Base-by-base conservation (phyloP, 2,888 invertebrate species). In the Athalia cordata region DNA sequence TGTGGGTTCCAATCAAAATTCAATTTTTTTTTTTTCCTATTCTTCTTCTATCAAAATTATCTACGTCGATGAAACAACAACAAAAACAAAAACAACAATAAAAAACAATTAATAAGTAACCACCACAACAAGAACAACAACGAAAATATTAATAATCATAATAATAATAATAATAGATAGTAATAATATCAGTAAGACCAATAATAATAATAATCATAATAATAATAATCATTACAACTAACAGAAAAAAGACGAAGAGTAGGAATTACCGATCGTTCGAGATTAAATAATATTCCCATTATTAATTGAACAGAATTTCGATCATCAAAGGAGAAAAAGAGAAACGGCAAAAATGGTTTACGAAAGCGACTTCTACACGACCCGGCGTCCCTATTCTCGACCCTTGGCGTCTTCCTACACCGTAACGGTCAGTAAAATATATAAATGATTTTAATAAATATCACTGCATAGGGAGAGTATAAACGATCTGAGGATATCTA, bases 361-460 rank as follows among this genome's bases (percentile, higher is more conserved):
- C 95, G 96, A 96, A 93, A 95, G 95, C 93, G 96, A 96, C 92
- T 97, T 96, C 92, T 96, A 96, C 92, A 96, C 96, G 89, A 95
- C 95, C 91, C 95, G 96, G 92, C 94, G 96, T 92, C 95, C 96
- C 84, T 95, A 95, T 90, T 93, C 95, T 91, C 92, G 95, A 91
- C 95, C 94, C 80, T 91, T 93, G 82, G 92, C 92, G 83, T 93
- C 94, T 86, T 94, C 95, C 88, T 95, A 95, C 92, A 94, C 94
- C 90, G 93, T 95, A 91, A 95, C 96, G 95, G 95, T 96, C 92
- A 94, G 96, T 93, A 91, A 79, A 66, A 81, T 81, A 61, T 13
- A 59, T 45, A 1, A 47, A 72, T 45, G 11, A 47, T 59, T 13
- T 6, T 5, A 47, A 59, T 45, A 72, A 15, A n/a, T 43, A 15